Evolutionary conservation across 2,797 vertebrate genomes (phyloP).

Genomic region (Labroides dimidiatus): DNA sequence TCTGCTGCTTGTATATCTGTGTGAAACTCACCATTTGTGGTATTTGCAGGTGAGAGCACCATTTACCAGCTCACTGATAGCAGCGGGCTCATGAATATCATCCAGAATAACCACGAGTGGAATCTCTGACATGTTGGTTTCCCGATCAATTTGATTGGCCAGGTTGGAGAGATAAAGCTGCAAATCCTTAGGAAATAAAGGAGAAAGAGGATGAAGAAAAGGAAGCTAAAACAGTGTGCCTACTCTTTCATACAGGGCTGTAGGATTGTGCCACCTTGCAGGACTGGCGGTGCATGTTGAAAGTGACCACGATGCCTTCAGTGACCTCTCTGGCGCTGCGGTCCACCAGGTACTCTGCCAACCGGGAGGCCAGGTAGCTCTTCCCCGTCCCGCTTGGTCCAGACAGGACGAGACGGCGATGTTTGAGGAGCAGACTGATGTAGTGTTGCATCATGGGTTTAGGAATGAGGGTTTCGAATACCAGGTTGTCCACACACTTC

Average conservation of each 20-base stretch:
- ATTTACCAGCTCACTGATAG: conserved; percentile 97
- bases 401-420: conserved; percentile 93
- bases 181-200: conserved; percentile 86
- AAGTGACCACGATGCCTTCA: conserved; percentile 90
- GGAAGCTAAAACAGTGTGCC: background rate
- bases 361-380: conserved; percentile 93
- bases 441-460: conserved; percentile 99
- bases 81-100: conserved; percentile 91
- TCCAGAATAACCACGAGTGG: conserved; percentile 95
- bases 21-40: conserved; percentile 93
- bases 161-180: conserved; percentile 97
- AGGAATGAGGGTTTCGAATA: conserved; percentile 97
- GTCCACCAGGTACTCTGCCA: conserved; percentile 97
- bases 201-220: conserved; percentile 3
- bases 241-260: background rate
- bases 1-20: background rate
- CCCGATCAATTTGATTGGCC: conserved; percentile 97
- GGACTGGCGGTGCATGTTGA: conserved; percentile 98
- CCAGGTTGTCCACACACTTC: conserved; percentile 96
- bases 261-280: conserved; percentile 89
- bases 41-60: conserved; percentile 99
- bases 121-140: conserved; percentile 88
- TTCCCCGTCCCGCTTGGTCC: conserved; percentile 98
- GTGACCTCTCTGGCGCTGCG: conserved; percentile 93
- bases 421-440: conserved; percentile 96